Conservation (phyloP, 2,113 vertebrate genomes). For the Illadopsis cleaveri region DNA sequence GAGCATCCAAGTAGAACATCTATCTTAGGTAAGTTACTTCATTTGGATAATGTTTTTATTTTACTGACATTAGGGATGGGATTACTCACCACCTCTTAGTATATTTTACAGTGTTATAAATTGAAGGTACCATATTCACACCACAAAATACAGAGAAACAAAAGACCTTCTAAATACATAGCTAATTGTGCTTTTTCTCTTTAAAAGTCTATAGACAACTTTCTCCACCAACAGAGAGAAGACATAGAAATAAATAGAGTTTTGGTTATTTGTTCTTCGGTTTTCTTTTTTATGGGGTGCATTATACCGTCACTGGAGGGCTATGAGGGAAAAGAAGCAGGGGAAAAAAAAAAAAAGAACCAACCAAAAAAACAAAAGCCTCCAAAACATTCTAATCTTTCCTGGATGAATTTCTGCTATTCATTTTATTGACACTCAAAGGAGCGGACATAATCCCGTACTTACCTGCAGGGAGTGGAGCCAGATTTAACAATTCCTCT, state of each 20-base stretch:
- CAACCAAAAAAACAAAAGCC: background rate
- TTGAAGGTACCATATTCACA: background rate
- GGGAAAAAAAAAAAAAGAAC: background rate
- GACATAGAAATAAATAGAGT: background rate
- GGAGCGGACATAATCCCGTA: background rate
- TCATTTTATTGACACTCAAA: background rate
- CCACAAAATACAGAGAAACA: background rate
- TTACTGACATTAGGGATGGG: background rate
- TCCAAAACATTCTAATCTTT: background rate
- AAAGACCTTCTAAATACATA: background rate
- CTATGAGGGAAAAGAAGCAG: fast-evolving
- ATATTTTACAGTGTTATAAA: background rate
- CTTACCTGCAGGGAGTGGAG: background rate
- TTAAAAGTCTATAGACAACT: background rate
- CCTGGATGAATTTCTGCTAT: background rate
- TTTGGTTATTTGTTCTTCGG: background rate
- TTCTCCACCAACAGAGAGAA: background rate
- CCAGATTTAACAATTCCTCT: background rate
- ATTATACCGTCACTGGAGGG: background rate
- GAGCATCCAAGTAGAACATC: background rate
- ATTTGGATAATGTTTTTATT: background rate
- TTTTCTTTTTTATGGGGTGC: background rate
- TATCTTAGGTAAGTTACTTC: background rate
- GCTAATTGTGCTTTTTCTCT: background rate
- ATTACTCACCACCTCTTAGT: background rate